A percentile compares a stretch with the other conserved stretches of the same genome.
phyloP scores from a whole-genome alignment of 2,797 vertebrate species.

The Bucorvus abyssinicus region DNA sequence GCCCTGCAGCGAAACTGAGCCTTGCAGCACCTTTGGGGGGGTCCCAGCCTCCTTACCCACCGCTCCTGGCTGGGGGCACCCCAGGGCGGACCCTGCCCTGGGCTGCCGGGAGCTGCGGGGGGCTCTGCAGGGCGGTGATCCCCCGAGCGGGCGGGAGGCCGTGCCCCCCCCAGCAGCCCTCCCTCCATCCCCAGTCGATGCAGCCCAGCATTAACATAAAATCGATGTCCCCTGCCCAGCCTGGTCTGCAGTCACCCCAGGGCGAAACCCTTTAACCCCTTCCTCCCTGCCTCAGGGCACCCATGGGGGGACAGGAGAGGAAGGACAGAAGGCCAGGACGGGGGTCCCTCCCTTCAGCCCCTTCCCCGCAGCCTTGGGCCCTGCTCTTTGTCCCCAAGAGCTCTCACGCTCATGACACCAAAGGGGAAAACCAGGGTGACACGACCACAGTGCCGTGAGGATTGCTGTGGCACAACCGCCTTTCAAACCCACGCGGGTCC shows the following conservation, averaged over 20 bases:
- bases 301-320: not conserved
- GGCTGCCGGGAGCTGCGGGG: not conserved
- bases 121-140: not conserved
- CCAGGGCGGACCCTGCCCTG: not conserved
- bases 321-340: fast-evolving
- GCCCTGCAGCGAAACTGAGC: not conserved
- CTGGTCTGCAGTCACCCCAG: not conserved
- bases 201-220: conserved; percentile 26
- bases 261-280: conserved; percentile 14
- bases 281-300: not conserved
- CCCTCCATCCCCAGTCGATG: not conserved
- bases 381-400: not conserved
- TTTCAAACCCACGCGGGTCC: not conserved
- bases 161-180: not conserved
- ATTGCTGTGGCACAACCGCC: fast-evolving
- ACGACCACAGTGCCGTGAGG: fast-evolving
- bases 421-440: not conserved
- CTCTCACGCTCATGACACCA: not conserved
- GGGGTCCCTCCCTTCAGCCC: not conserved
- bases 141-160: not conserved
- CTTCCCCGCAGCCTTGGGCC: not conserved
- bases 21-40: not conserved
- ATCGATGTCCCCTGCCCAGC: conserved; percentile 18
- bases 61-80: not conserved
- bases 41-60: not conserved